Conservation (phyloP, 2,797 vertebrate species). For the Gymnoscopelus microlampas region DNA sequence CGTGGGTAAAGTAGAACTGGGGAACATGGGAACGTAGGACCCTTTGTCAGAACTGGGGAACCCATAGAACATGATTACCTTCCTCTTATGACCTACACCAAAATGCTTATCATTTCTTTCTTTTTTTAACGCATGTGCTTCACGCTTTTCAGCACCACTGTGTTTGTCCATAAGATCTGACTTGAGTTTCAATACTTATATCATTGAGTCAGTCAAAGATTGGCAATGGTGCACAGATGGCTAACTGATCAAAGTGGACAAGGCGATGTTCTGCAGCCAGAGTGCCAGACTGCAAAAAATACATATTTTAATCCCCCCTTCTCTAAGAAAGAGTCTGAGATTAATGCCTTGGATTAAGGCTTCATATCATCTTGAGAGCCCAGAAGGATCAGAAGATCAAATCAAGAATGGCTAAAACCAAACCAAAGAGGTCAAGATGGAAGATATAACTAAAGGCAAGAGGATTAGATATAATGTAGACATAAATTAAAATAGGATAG, state of each 20-base stretch:
- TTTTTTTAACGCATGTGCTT: too few species aligned
- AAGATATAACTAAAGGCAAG: slow-evolving; percentile 81
- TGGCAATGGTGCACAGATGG: slow-evolving; percentile 12
- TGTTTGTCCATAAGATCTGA: too few species aligned
- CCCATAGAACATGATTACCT: too few species aligned
- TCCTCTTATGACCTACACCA: too few species aligned
- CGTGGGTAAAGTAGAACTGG: not conserved
- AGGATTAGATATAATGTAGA: slow-evolving; percentile 86
- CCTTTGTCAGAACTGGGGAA: too few species aligned
- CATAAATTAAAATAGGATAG: slow-evolving; percentile 80
- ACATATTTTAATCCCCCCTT: slow-evolving; percentile 62
- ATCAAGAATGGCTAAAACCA: slow-evolving; percentile 83
- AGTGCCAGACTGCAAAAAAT: slow-evolving; percentile 61
- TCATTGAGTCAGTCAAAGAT: too few species aligned
- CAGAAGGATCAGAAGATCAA: slow-evolving; percentile 81
- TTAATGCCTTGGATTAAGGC: slow-evolving; percentile 79
- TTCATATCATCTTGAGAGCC: slow-evolving; percentile 66
- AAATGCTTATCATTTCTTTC: too few species aligned
- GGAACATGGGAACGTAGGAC: not conserved
- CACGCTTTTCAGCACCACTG: too few species aligned
- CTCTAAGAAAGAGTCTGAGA: slow-evolving; percentile 70
- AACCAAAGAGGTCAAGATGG: slow-evolving; percentile 81
- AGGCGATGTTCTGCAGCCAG: slow-evolving; percentile 18
- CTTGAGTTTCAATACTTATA: too few species aligned
- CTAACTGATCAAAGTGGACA: not conserved